Percentiles rank a stretch among this genome's conserved stretches.
These are phyloP conservation scores for Eupeodes luniger DNA, from an alignment of 2,888 invertebrate species.

Conservation along the genomic window DNA sequence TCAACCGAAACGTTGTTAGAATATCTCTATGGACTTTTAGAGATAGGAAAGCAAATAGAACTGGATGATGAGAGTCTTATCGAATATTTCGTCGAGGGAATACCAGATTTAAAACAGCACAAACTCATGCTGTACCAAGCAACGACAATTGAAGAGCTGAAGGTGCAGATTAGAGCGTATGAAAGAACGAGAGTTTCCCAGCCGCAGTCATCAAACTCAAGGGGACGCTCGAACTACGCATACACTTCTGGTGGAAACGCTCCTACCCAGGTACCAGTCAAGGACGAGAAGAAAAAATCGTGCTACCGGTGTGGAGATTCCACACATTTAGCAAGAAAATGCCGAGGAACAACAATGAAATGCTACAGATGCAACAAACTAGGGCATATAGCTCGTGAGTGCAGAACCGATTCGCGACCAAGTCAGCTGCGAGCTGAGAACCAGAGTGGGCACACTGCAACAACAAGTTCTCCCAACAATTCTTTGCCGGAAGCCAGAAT, in stretches of 20 bases:
- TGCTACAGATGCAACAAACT: too few species aligned
- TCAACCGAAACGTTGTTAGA: too few species aligned
- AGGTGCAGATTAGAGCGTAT: constrained; percentile 49
- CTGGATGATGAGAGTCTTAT: constrained; percentile 64
- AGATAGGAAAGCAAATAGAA: constrained; percentile 47
- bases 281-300: not conserved
- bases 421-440: too few species aligned
- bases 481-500: too few species aligned
- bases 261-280: not conserved
- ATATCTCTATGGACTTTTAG: constrained; percentile 56
- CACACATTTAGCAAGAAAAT: too few species aligned
- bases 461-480: too few species aligned
- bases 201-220: constrained; percentile 9
- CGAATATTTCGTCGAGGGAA: constrained; percentile 59
- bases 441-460: too few species aligned
- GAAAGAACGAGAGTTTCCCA: constrained; percentile 39
- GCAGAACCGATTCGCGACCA: too few species aligned
- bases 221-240: not conserved
- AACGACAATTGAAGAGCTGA: constrained; percentile 21
- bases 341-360: too few species aligned
- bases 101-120: constrained; percentile 38
- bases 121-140: constrained; percentile 59
- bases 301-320: not conserved
- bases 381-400: too few species aligned
- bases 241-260: not conserved